phyloP scores from a whole-genome alignment of 1,140 invertebrate genomes.

The Ruditapes philippinarum region DNA sequence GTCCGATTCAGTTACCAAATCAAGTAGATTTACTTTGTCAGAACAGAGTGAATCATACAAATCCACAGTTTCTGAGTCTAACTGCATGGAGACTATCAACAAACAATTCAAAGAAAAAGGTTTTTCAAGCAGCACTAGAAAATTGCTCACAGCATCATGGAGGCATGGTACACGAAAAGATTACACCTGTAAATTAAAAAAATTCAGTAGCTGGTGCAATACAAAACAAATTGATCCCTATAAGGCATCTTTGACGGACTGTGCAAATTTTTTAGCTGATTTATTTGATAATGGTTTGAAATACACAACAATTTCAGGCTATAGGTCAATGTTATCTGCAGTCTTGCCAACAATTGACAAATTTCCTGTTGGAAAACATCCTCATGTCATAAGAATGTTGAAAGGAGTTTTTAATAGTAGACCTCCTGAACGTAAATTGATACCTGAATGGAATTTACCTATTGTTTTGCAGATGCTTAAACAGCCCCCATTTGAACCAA shows the following conservation, averaged over 20 bases:
- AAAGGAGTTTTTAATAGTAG: constrained; percentile 46
- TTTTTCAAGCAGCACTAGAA: constrained; percentile 47
- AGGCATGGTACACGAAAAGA: constrained; percentile 46
- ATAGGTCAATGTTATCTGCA: constrained; percentile 35
- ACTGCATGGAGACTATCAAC: constrained; percentile 41
- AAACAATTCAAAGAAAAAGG: constrained; percentile 29
- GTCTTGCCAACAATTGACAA: constrained; percentile 25
- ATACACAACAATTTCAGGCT: constrained; percentile 36
- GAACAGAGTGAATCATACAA: constrained; percentile 28
- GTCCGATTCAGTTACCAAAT: constrained; percentile 33
- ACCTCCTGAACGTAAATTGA: no score
- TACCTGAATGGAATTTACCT: constrained; percentile 62
- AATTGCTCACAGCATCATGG: constrained; percentile 53
- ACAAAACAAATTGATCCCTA: constrained; percentile 43
- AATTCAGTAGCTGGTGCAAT: constrained; percentile 54
- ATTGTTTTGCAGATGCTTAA: constrained; percentile 27
- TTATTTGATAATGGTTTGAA: neutral
- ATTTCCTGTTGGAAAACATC: constrained; percentile 33
- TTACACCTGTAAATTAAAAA: constrained; percentile 39
- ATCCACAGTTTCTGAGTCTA: constrained; percentile 40
- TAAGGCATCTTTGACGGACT: constrained; percentile 10
- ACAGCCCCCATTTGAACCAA: constrained; percentile 57
- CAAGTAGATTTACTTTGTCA: constrained; percentile 38
- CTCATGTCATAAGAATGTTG: neutral
- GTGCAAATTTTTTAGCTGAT: neutral